A percentile compares a stretch with the other conserved stretches of the same genome.
Conservation (phyloP, 2,113 vertebrate genomes). For the Istiophorus platypterus region DNA sequence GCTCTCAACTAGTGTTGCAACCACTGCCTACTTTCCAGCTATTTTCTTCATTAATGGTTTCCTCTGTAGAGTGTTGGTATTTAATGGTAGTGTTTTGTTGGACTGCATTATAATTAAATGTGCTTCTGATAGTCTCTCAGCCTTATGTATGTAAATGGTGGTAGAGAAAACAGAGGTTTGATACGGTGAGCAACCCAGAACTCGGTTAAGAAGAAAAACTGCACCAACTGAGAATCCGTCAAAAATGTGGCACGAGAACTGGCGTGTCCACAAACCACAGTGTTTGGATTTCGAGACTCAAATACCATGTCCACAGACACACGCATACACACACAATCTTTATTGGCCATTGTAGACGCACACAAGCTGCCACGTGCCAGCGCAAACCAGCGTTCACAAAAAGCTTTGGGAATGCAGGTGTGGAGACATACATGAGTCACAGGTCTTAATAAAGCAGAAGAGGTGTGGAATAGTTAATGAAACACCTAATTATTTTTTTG, state of each 20-base stretch:
- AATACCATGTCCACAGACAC: conserved; percentile 14
- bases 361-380: conserved; percentile 12
- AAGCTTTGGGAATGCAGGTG: conserved; percentile 36
- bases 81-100: neutral
- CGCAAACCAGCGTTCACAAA: conserved; percentile 12
- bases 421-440: conserved; percentile 44
- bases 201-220: neutral
- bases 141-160: neutral
- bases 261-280: conserved; percentile 1
- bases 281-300: conserved; percentile 42
- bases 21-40: neutral
- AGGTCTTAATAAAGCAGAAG: conserved; percentile 58
- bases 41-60: neutral
- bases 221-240: conserved; percentile 6
- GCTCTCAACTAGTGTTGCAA: neutral
- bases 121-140: neutral
- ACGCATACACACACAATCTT: conserved; percentile 3
- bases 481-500: conserved; percentile 44
- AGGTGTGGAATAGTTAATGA: conserved; percentile 67
- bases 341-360: neutral
- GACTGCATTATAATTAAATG: neutral
- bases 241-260: neutral
- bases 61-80: neutral
- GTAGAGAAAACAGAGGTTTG: conserved; percentile 9
- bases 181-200: neutral